phyloP scores from a whole-genome alignment of 1,140 invertebrate genomes.

The Prorops nasuta region DNA sequence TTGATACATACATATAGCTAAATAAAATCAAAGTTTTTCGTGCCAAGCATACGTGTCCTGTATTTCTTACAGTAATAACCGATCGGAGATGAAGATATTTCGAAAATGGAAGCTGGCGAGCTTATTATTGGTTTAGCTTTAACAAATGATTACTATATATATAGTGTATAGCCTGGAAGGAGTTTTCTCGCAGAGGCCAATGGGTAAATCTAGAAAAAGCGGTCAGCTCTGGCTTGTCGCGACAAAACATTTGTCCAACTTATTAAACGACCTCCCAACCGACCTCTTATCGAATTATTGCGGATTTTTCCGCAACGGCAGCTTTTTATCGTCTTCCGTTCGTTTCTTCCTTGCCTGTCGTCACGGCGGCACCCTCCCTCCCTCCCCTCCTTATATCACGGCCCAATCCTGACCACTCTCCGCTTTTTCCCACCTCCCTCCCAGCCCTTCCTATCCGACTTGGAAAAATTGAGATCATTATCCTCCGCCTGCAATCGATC shows the following conservation, averaged over 20 bases:
- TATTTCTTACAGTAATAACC: no score
- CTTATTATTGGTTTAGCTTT: no score
- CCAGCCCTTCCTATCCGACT: neutral
- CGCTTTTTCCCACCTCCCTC: neutral
- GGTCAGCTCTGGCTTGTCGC: neutral
- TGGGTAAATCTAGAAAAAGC: neutral
- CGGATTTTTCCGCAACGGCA: conserved; percentile 7
- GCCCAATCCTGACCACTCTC: neutral
- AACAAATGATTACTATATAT: no score
- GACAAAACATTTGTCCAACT: conserved; percentile 4
- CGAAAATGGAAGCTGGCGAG: no score
- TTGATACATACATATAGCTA: no score
- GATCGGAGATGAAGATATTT: no score
- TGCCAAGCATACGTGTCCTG: no score
- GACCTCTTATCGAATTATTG: conserved; percentile 12
- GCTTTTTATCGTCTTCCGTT: neutral
- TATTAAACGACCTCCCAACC: neutral
- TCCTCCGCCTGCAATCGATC: neutral
- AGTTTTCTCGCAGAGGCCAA: no score
- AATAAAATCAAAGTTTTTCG: no score
- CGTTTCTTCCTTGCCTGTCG: neutral
- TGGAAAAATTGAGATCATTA: neutral
- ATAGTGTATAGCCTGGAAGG: no score
- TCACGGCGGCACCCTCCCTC: neutral
- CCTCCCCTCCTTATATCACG: neutral